Base-by-base conservation (phyloP, 1,140 invertebrate genomes). In the Lepidurus packardi region DNA sequence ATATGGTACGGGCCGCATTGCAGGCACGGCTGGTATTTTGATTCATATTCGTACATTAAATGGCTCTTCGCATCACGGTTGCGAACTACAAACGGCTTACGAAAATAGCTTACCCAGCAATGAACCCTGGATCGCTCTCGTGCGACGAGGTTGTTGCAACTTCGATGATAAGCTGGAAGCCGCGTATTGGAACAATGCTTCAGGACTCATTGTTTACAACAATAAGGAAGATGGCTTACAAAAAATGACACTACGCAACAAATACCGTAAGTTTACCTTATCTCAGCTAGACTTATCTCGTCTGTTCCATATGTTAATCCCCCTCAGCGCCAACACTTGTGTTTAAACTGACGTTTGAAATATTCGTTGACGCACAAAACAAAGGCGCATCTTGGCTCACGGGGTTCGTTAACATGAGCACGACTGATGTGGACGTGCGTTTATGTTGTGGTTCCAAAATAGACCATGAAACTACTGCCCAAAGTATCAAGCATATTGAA, bases 141-240 rank as follows among this genome's bases (percentile, higher is more conserved):
- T 93, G 6, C 88, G 89, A 81, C 84, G 92, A 21, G 92, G 92
- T 43, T 86, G 84, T 34, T 94, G 92, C 84, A 90, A 90, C 81
- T 93, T 93, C 83, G 90, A 92, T 82, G 88, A 89, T 74, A 94
- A 94, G 85, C 88, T 92, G 76, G 88, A 90, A 81, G 91, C 93
- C 84, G 91, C 92, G 16, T 89, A 88, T 82, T 84, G 85, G 44
- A 88, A 87, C 77, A 91, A 91, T 81, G 92, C 92, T 1, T 87
- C 88, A 0, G 92, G 90, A 0, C 90, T 93, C n/a, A 88, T 94
- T 45, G 88, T 94, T 13, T 94, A 93, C 85, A 92, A 93, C 84
- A 90, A 91, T 84, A 86, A 89, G 73, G 88, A 89, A 73, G 85
- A 86, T n/a, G 83, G 84, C 43, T 84, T 92, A 81, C 90, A 92